Evolutionary conservation across 2,797 vertebrate genomes (phyloP).

Genomic region (Eremophila alpestris): DNA sequence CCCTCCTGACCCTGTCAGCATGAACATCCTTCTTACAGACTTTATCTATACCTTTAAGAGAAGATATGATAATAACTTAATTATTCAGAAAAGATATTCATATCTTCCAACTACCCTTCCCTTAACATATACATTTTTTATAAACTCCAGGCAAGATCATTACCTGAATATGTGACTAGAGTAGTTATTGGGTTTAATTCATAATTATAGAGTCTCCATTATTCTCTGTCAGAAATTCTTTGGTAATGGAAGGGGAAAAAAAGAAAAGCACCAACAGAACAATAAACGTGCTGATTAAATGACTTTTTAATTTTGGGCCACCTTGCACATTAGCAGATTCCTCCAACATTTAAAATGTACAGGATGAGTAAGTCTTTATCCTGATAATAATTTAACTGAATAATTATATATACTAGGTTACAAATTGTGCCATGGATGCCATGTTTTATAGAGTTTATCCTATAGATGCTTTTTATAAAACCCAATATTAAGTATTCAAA

Average conservation of each 20-base stretch:
- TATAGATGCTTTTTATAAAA: background rate
- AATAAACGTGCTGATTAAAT: background rate
- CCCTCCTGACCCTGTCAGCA: background rate
- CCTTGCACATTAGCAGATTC: background rate
- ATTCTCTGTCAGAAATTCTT: background rate
- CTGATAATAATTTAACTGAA: background rate
- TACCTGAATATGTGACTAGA: background rate
- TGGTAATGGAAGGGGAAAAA: fast-evolving
- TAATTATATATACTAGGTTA: background rate
- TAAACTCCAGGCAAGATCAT: conserved; percentile 6
- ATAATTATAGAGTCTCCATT: conserved; percentile 6
- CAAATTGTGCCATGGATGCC: background rate
- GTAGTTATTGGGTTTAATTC: background rate
- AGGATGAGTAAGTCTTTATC: background rate
- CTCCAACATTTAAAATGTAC: background rate
- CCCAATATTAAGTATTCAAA: background rate
- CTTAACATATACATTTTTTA: conserved; percentile 1
- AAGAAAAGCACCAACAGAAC: background rate
- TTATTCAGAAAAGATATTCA: background rate
- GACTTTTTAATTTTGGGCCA: background rate
- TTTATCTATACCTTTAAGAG: background rate
- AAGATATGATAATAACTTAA: background rate
- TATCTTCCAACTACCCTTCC: background rate
- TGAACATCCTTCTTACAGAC: background rate
- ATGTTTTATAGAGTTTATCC: background rate